Base-by-base conservation (phyloP, 2,888 invertebrate genomes). In the Smittia aterrima region DNA sequence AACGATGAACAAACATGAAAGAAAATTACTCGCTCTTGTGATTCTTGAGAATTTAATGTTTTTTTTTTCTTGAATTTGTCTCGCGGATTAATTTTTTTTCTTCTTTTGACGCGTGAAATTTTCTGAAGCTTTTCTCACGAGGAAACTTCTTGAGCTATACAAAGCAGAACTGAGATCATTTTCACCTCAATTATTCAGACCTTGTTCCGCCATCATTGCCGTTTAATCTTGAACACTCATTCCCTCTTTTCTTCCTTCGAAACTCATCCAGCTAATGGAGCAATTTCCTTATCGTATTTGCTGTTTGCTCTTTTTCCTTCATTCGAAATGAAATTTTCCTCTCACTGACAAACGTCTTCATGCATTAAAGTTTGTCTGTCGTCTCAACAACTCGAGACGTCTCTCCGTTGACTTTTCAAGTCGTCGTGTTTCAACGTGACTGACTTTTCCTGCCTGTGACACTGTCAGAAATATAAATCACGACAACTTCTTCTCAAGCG, bases 221-320 rank as follows among this genome's bases (percentile, higher is more conserved):
- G 11, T n/a, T 47, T 47, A 47, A 47, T 47, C 47, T n/a, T n/a
- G n/a, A n/a, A n/a, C n/a, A n/a, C n/a, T 47, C 11, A 47, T 3
- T 11, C 47, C 16, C 11, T 47, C 11, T n/a, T 6, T 32, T 32
- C 32, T 32, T 9, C 32, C 3, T 9, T 32, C 9, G 32, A 32
- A 32, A 41, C 47, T 24, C 68, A 40, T 68, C 47, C 68, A 68
- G 24, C 68, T 68, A 68, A 68, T 68, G 68, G 41, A 68, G 68
- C 68, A 68, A 68, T 68, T 68, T 68, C 40, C 41, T 68, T 47
- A 47, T 68, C 68, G 47, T 16, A 47, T 47, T 16, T 47, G 11
- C 47, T 47, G 47, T 47, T 47, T 47, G 47, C 47, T 47, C 16
- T 47, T 47, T 47, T 47, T 47, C 16, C 11, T 47, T n/a, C n/a